These are phyloP conservation scores for Lasiurus cinereus DNA, from an alignment of 2,113 vertebrate species.

Conservation along the genomic window DNA sequence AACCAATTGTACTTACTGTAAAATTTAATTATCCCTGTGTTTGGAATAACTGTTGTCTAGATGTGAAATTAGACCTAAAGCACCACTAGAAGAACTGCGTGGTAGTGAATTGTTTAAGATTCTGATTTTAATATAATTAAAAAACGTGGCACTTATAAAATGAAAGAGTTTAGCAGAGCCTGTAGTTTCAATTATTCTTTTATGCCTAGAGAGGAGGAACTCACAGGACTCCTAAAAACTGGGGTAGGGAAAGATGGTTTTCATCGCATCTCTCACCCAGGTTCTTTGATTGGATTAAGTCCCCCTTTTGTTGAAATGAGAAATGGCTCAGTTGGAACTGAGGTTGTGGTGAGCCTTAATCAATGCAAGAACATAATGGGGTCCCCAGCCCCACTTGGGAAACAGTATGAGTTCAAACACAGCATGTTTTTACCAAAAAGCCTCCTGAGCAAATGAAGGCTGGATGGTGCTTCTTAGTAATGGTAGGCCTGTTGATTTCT, in stretches of 20 bases:
- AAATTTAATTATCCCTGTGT: conserved; percentile 35
- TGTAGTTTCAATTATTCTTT: conserved; percentile 19
- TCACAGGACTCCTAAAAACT: conserved; percentile 47
- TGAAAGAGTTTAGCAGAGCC: neutral
- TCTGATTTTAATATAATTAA: conserved; percentile 58
- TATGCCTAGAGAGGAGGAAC: conserved; percentile 6
- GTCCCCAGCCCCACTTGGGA: neutral
- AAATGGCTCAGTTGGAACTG: conserved; percentile 39
- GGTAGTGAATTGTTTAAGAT: conserved; percentile 40
- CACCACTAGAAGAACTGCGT: conserved; percentile 28
- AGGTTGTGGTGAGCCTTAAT: conserved; percentile 13
- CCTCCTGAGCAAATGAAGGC: neutral
- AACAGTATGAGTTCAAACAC: neutral
- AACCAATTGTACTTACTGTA: conserved; percentile 39
- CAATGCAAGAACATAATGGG: neutral
- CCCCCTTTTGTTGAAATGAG: neutral
- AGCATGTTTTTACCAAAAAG: conserved; percentile 7
- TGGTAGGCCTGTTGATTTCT: neutral
- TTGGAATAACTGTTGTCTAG: conserved; percentile 35
- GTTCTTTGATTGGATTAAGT: conserved; percentile 37
- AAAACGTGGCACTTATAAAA: conserved; percentile 35
- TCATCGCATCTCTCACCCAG: neutral
- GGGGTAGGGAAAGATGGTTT: neutral
- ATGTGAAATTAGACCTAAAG: conserved; percentile 45
- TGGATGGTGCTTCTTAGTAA: neutral